Evolutionary conservation across 2,797 vertebrate species (phyloP).

Genomic region (Dermochelys coriacea): DNA sequence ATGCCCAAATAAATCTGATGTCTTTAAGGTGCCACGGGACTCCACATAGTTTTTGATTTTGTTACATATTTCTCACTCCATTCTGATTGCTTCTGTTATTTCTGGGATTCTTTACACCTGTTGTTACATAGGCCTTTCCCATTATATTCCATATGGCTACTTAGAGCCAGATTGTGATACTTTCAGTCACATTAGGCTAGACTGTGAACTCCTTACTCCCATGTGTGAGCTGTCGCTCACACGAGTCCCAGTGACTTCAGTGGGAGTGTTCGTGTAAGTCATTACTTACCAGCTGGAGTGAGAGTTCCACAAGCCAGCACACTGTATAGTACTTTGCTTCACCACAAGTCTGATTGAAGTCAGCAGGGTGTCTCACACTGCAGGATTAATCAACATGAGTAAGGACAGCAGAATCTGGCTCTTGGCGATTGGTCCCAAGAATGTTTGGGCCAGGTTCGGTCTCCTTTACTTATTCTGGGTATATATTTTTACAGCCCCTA

Average conservation of each 20-base stretch:
- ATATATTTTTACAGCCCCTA: not conserved
- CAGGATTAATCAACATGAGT: not conserved
- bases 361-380: not conserved
- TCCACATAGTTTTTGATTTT: not conserved
- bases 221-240: not conserved
- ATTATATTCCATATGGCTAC: not conserved
- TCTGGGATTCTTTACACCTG: not conserved
- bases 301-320: not conserved
- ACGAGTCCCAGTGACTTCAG: not conserved
- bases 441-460: not conserved
- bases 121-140: not conserved
- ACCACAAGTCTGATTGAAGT: not conserved
- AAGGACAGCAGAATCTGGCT: fast-evolving
- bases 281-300: not conserved
- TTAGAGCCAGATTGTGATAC: not conserved
- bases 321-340: not conserved
- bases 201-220: not conserved
- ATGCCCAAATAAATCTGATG: too few relatives aligned
- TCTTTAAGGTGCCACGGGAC: too few relatives aligned
- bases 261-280: not conserved
- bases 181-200: not conserved
- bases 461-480: not conserved
- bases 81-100: constrained; percentile 1
- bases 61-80: not conserved
- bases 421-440: not conserved